These are phyloP conservation scores for Philypnodon macrostomus DNA, from an alignment of 2,797 vertebrate genomes.

Conservation along the genomic window DNA sequence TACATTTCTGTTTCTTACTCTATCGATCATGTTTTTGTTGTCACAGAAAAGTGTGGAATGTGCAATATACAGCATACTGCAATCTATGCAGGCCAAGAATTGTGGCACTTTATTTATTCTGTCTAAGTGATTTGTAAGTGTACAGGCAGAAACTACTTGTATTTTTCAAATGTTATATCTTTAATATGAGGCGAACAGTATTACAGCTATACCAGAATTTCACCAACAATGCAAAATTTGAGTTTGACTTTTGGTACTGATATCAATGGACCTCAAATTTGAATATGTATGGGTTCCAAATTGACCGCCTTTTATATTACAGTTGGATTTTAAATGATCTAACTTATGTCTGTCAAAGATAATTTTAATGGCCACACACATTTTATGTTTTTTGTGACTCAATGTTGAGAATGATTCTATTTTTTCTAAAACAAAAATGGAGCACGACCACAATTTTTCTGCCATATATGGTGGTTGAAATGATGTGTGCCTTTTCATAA, in stretches of 20 bases:
- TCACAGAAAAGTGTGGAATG: constrained; percentile 73
- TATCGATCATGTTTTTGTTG: constrained; percentile 50
- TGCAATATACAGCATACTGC: constrained; percentile 83
- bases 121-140: constrained; percentile 79
- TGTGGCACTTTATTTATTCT: constrained; percentile 84
- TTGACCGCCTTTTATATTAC: constrained; percentile 75
- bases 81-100: constrained; percentile 86
- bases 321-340: constrained; percentile 60
- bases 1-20: constrained; percentile 35
- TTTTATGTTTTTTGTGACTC: constrained; percentile 80
- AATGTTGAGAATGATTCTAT: constrained; percentile 77
- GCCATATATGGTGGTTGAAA: constrained; percentile 78
- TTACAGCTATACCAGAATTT: constrained; percentile 71
- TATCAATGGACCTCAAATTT: constrained; percentile 63
- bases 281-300: constrained; percentile 65
- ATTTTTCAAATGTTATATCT: constrained; percentile 82
- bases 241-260: constrained; percentile 65
- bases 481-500: constrained; percentile 80
- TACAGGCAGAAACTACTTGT: constrained; percentile 80
- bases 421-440: constrained; percentile 83
- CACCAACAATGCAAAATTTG: constrained; percentile 65
- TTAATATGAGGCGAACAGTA: constrained; percentile 77
- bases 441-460: constrained; percentile 78
- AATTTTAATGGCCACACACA: constrained; percentile 70
- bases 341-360: constrained; percentile 54